Conservation (phyloP, 2,797 vertebrate species). For the Notamacropus eugenii region DNA sequence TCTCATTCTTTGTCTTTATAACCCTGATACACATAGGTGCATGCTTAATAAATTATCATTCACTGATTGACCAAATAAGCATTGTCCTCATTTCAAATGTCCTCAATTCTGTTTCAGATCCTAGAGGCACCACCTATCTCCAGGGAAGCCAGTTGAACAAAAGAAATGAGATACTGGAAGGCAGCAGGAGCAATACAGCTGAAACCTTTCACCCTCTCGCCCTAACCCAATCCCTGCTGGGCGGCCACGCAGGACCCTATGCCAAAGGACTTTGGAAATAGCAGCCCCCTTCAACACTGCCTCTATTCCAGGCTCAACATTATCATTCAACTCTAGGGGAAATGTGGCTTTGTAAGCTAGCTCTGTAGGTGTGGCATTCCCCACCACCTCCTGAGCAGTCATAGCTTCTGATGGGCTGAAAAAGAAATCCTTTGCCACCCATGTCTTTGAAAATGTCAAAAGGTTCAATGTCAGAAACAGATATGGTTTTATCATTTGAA, state of each 20-base stretch:
- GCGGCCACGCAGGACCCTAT: neutral
- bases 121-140: neutral
- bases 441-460: too few species aligned
- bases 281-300: neutral
- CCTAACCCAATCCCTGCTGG: neutral
- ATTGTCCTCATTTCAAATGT: neutral
- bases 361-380: too few species aligned
- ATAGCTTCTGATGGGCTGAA: too few species aligned
- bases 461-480: too few species aligned
- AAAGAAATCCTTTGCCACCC: too few species aligned
- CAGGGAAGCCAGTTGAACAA: neutral
- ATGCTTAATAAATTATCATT: too few species aligned
- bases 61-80: neutral
- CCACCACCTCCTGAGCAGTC: too few species aligned
- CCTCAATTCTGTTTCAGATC: neutral
- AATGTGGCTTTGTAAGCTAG: too few species aligned
- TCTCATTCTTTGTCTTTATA: neutral
- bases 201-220: neutral
- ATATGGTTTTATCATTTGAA: neutral
- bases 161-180: neutral
- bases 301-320: neutral
- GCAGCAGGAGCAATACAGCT: neutral
- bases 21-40: neutral
- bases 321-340: neutral
- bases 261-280: neutral